phyloP scores from a whole-genome alignment of 2,888 invertebrate species.

The Cremastinae sp. region DNA sequence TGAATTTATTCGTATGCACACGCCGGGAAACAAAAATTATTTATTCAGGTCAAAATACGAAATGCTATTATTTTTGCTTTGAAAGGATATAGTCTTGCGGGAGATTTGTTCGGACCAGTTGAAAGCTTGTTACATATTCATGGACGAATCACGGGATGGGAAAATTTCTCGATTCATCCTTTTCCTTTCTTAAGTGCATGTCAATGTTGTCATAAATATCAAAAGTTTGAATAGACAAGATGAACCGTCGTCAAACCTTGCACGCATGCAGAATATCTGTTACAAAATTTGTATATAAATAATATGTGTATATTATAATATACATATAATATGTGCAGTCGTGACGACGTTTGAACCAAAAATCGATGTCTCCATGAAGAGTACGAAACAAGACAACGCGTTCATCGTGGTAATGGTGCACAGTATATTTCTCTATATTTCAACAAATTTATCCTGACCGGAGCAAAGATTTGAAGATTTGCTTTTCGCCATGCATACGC shows the following conservation, averaged over 20 bases:
- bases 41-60: constrained; percentile 12
- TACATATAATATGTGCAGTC: constrained; percentile 3
- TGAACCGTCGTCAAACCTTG: constrained; percentile 10
- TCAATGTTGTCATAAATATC: constrained; percentile 29
- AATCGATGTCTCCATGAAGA: too few species aligned
- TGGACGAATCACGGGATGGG: constrained; percentile 35
- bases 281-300: not conserved
- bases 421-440: too few species aligned
- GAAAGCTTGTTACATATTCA: constrained; percentile 45
- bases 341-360: constrained; percentile 7
- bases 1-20: not conserved
- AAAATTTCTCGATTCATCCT: constrained; percentile 3
- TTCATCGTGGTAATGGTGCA: too few species aligned
- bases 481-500: not conserved
- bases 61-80: too few species aligned
- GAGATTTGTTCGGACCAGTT: constrained; percentile 5
- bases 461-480: too few species aligned
- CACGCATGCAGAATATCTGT: constrained; percentile 8
- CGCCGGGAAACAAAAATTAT: too few species aligned
- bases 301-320: not conserved
- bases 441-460: too few species aligned
- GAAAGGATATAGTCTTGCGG: too few species aligned
- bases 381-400: too few species aligned
- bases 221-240: constrained; percentile 11
- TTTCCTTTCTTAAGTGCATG: not conserved